Evolutionary conservation across 2,797 vertebrate species (phyloP), one percentile per base, ranked within the genome.

Genomic region (Enteromius trimaculatus): DNA sequence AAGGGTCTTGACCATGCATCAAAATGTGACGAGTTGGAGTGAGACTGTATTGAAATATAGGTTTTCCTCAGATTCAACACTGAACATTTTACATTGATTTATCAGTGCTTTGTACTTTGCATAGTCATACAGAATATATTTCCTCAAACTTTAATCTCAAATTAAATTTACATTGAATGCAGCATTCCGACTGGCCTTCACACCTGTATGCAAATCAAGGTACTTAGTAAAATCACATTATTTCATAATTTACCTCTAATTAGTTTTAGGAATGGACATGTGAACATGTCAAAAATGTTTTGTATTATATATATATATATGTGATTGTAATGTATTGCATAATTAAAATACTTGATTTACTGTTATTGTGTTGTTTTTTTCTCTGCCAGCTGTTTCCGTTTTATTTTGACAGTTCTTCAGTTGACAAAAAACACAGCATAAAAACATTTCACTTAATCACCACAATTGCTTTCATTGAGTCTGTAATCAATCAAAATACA

Each of bases 401-500:
- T 76, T 60, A n/a, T 39, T 58, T 26, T 26, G 9, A 58, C 74
- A 42, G 72, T 58, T 76, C n/a, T 76, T 76, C n/a, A 58, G 23
- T 76, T 60, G 53, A 60, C 34, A 76, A 39, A 76, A 39, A 34
- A 39, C 51, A 58, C 53, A 5, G 3, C n/a, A 37, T 34, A 58
- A 58, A 58, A 76, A 76, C 53, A 76, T 76, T 76, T 17, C 2
- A 58, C 74, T 42, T 76, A 34, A 58, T n/a, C 51, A 6, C 34
- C 7, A 16, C 21, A 39, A 58, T 58, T 39, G 21, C 13, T 58
- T 58, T 76, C 21, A 10, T n/a, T 76, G 3, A 58, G 72, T 23
- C 51, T 76, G 74, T 42, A 42, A 81, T 60, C 19, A 81, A 17
- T 81, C 7, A 74, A 64, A 62, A 72, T 62, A 58, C n/a, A 80